phyloP scores from a whole-genome alignment of 1,140 invertebrate species.

The Wasmannia auropunctata region DNA sequence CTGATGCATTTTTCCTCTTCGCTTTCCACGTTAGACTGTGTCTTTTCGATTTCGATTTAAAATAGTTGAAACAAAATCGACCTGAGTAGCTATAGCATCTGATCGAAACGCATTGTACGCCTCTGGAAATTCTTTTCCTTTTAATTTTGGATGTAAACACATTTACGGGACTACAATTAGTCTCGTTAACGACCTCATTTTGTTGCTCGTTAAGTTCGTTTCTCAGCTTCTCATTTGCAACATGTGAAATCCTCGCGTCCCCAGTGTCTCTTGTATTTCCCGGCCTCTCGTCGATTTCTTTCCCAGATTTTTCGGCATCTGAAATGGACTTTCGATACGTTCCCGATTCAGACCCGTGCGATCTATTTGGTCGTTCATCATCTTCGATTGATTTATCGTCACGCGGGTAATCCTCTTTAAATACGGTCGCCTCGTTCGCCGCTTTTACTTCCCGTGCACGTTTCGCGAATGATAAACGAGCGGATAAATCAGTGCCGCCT shows the following conservation, averaged over 20 bases:
- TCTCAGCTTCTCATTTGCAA: not conserved
- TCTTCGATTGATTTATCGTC: constrained; percentile 53
- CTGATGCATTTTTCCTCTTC: not conserved
- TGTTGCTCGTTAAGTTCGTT: not conserved
- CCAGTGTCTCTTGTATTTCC: not conserved
- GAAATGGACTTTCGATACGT: constrained; percentile 39
- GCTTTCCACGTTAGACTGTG: not conserved
- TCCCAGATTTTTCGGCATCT: not conserved
- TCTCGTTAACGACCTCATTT: not conserved
- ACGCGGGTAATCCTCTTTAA: constrained; percentile 43
- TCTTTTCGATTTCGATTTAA: not conserved
- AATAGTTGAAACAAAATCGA: constrained; percentile 31
- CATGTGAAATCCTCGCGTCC: not conserved
- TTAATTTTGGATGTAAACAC: not conserved
- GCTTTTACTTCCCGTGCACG: constrained; percentile 51
- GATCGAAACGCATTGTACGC: constrained; percentile 49
- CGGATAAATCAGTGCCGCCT: constrained; percentile 46
- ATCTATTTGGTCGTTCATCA: constrained; percentile 51
- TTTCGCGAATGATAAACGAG: constrained; percentile 54
- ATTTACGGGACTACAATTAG: no score
- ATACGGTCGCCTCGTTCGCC: constrained; percentile 35
- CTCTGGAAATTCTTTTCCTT: constrained; percentile 66
- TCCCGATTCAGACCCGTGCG: constrained; percentile 13
- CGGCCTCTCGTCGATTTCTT: not conserved
- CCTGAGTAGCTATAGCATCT: not conserved